Evolutionary conservation across 2,888 invertebrate species (phyloP).

Genomic region (Frankliniella intonsa): DNA sequence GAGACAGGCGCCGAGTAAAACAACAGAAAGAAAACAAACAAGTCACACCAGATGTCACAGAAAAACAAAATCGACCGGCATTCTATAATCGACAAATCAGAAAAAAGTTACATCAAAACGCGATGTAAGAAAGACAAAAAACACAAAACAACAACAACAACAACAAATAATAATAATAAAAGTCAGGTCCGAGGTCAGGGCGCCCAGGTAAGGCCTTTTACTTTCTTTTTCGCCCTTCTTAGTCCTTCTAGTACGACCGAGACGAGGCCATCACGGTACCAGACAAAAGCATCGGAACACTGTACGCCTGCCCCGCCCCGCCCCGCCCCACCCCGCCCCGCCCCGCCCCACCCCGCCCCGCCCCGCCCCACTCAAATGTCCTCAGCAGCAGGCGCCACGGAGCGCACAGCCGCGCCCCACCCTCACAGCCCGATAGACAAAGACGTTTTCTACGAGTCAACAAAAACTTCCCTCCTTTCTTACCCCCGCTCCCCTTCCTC

Average conservation of each 20-base stretch:
- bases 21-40: constrained; percentile 34
- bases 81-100: constrained; percentile 28
- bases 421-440: neutral
- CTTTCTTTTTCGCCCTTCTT: neutral
- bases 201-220: neutral
- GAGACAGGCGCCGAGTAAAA: too few relatives aligned
- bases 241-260: neutral
- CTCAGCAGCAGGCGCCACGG: neutral
- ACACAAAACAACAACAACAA: constrained; percentile 29
- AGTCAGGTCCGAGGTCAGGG: too few relatives aligned
- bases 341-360: too few relatives aligned
- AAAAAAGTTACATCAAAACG: constrained; percentile 28
- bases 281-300: neutral
- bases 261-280: neutral
- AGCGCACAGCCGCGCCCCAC: neutral
- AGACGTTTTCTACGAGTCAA: neutral
- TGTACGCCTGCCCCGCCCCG: too few relatives aligned
- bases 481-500: neutral
- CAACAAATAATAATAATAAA: constrained; percentile 32
- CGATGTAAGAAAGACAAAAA: constrained; percentile 30
- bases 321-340: too few relatives aligned
- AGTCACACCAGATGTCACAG: constrained; percentile 37
- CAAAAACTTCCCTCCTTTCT: neutral
- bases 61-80: constrained; percentile 43
- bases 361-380: neutral